These are phyloP conservation scores for Hippocampus mohnikei DNA, from an alignment of 2,113 vertebrate genomes.

Conservation along the genomic window DNA sequence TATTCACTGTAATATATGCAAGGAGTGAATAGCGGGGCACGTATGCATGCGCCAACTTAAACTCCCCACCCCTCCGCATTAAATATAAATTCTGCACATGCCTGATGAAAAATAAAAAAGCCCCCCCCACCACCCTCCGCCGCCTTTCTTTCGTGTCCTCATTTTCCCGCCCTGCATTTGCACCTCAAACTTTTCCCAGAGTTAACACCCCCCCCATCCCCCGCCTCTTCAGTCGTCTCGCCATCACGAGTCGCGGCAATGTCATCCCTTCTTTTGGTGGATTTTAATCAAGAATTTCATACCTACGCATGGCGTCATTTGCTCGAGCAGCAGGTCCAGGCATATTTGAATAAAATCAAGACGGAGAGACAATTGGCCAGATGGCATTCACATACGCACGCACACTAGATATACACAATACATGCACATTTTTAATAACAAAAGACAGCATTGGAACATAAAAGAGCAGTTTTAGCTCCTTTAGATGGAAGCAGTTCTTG, in stretches of 20 bases:
- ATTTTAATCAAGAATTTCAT: conserved; percentile 55
- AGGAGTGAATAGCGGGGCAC: conserved; percentile 18
- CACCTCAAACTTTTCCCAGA: conserved; percentile 8
- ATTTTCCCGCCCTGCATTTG: conserved; percentile 19
- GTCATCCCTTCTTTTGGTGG: not conserved
- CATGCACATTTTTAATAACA: conserved; percentile 36
- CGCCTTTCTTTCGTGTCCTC: conserved; percentile 24
- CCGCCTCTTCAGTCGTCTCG: not conserved
- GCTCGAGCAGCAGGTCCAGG: conserved; percentile 57
- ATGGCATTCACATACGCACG: conserved; percentile 41
- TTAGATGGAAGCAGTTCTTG: not conserved
- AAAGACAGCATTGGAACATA: conserved; percentile 1
- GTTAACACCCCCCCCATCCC: not conserved
- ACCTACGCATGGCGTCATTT: conserved; percentile 60
- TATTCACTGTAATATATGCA: conserved; percentile 39
- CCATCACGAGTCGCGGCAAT: not conserved
- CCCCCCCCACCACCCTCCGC: not conserved
- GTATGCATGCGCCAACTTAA: conserved; percentile 5
- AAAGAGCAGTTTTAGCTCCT: not conserved
- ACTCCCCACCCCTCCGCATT: conserved; percentile 38
- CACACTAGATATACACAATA: not conserved
- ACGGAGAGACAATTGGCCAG: conserved; percentile 53
- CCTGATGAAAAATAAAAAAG: conserved; percentile 53
- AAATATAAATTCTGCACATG: conserved; percentile 67
- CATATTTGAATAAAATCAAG: conserved; percentile 68